Evolutionary conservation across 2,797 vertebrate species (phyloP), one percentile per base, ranked within the genome.

Genomic region (Chloroceryle amazona): DNA sequence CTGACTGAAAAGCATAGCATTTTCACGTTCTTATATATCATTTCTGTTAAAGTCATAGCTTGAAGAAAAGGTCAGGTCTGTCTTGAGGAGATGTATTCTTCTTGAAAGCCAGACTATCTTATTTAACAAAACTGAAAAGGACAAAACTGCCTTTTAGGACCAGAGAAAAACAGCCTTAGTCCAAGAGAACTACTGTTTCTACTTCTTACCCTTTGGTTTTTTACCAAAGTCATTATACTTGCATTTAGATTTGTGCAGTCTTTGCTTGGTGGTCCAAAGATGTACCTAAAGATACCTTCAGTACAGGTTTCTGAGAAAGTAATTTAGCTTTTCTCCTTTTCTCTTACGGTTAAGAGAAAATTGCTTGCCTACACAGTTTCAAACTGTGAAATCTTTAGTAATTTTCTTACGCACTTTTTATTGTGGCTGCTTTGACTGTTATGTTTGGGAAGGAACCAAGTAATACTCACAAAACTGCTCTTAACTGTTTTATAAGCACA

Each of bases 41-140:
- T 86, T 96, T 70, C 74, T 79, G 58, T 90, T 89, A 90, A 86
- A 54, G 67, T 44, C 61, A 31, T 46, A 78, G n/a, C 35, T 90
- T 61, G 78, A 61, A 81, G 70, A 83, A 93, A 94, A 78, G 49
- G 37, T 94, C 58, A 76, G 33, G 12, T 41, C 52, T 82, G 41
- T 49, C 76, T 91, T 84, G 20, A 79, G 60, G 55, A 92, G 62
- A 66, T 29, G 23, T 2, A 4, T 60, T 86, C 41, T 65, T 72
- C 41, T 65, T 79, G 52, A 89, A 86, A 90, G 58, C 29, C 65
- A 88, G 57, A 58, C 52, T 71, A 8, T 68, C 65, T 88, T 74
- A 46, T 76, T 80, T 71, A 91, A 78, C 13, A 67, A 37, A 87
- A 78, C 8, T 60, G 22, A 67, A 35, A 75, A 84, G 62, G 65